Percentiles rank a stretch among this genome's conserved stretches.
Conservation (phyloP, 2,888 invertebrate species). For the Cosmia trapezina region DNA sequence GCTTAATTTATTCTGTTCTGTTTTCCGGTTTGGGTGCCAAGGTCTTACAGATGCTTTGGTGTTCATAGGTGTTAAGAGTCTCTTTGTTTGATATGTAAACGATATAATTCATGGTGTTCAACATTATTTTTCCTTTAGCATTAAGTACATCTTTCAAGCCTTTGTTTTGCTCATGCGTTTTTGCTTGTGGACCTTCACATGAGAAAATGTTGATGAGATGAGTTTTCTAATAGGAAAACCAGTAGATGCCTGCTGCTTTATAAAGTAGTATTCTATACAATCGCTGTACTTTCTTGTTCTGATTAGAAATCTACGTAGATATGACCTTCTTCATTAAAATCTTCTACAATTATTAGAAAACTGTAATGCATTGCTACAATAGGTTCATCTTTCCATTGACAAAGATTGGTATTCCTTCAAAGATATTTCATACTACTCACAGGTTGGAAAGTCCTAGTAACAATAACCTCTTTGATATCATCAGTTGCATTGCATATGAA, state of each 20-base stretch:
- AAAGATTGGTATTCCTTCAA: slow-evolving; percentile 2
- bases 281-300: background rate
- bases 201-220: background rate
- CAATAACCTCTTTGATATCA: slow-evolving; percentile 41
- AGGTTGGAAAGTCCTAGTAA: background rate
- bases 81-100: slow-evolving; percentile 10
- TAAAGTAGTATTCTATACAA: background rate
- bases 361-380: background rate
- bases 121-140: background rate
- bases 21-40: slow-evolving; percentile 55
- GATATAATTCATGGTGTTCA: background rate
- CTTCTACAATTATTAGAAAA: background rate
- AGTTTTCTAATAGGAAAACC: background rate
- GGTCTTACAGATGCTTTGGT: slow-evolving; percentile 43
- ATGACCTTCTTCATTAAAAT: background rate
- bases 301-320: background rate
- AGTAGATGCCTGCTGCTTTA: background rate
- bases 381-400: background rate
- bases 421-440: slow-evolving; percentile 10
- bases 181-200: background rate
- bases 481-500: slow-evolving; percentile 60
- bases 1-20: slow-evolving; percentile 35
- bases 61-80: slow-evolving; percentile 9
- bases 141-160: background rate
- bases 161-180: background rate